Conservation (phyloP, 2,113 vertebrate genomes). For the Ciconia maguari region DNA sequence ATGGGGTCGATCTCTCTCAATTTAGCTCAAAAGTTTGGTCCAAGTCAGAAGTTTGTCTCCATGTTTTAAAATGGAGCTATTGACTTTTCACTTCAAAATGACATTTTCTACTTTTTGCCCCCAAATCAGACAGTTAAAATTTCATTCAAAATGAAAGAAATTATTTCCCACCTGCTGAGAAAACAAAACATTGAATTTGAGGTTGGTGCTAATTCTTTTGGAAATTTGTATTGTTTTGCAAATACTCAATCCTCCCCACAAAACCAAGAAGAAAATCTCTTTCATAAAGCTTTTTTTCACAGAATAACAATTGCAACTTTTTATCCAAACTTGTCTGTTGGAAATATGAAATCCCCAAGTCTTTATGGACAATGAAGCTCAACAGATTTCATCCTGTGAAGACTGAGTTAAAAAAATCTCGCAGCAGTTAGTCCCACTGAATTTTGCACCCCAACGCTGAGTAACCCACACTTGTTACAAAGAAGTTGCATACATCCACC, state of each 20-base stretch:
- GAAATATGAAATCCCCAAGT: not conserved
- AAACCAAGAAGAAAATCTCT: not conserved
- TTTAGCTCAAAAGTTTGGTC: not conserved
- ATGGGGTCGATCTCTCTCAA: not conserved
- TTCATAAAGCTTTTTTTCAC: not conserved
- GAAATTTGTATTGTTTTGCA: not conserved
- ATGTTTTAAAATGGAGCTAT: not conserved
- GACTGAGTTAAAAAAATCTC: not conserved
- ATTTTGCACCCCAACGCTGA: not conserved
- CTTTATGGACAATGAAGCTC: not conserved
- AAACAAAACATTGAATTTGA: not conserved
- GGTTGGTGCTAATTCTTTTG: not conserved
- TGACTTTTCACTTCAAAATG: not conserved
- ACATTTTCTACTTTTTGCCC: not conserved
- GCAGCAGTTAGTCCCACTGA: not conserved
- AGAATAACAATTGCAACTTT: not conserved
- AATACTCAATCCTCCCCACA: not conserved
- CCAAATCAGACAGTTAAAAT: not conserved
- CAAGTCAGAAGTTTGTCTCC: not conserved
- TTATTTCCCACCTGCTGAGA: not conserved
- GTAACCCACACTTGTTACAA: not conserved
- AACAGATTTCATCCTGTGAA: not conserved
- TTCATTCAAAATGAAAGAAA: not conserved
- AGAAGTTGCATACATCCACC: not conserved
- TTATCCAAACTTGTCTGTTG: not conserved